These are phyloP conservation scores for Crepidodera aurea DNA, from an alignment of 2,888 invertebrate species.

Conservation along the genomic window DNA sequence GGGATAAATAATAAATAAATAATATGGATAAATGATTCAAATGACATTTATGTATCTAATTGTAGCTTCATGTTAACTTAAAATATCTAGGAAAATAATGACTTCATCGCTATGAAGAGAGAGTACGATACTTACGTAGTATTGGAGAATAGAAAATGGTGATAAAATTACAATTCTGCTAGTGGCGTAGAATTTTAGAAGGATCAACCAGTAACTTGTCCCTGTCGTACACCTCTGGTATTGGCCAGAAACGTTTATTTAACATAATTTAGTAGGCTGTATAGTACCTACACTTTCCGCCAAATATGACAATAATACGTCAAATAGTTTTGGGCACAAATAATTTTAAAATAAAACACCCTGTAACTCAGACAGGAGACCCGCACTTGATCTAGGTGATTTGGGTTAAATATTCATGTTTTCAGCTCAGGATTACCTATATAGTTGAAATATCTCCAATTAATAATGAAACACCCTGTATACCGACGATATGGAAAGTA, in stretches of 20 bases:
- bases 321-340: not conserved
- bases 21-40: too few species aligned
- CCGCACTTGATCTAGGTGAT: not conserved
- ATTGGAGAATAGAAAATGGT: constrained; percentile 2
- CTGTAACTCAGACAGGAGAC: constrained; percentile 3
- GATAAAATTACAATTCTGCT: not conserved
- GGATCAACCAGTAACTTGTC: constrained; percentile 11
- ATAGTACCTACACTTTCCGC: not conserved
- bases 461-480: too few species aligned
- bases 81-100: constrained; percentile 18
- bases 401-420: too few species aligned
- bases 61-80: too few species aligned
- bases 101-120: constrained; percentile 3
- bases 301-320: not conserved
- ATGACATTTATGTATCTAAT: too few species aligned
- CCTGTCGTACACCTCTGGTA: constrained; percentile 14
- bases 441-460: too few species aligned
- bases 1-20: too few species aligned
- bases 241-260: constrained; percentile 7
- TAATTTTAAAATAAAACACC: constrained; percentile 5
- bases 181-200: constrained; percentile 6
- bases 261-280: constrained; percentile 1
- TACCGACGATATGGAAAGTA: too few species aligned
- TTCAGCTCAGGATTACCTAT: too few species aligned
- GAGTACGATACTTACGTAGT: not conserved